Evolutionary conservation across 1,140 invertebrate genomes (phyloP).

Genomic region (Drosophila punjabiensis): DNA sequence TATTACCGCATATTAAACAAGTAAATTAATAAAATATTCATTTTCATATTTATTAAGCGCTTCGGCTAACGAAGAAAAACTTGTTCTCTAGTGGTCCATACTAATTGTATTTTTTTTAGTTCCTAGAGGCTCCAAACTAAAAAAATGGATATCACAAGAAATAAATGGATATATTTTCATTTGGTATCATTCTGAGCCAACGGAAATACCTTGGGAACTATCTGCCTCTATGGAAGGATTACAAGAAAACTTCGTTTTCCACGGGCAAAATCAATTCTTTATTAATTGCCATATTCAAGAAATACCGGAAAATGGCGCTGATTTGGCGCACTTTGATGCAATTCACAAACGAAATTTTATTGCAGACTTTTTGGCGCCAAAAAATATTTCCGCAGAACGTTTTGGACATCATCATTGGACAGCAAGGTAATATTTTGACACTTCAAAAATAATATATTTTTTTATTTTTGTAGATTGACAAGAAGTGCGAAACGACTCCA

Average conservation of each 20-base stretch:
- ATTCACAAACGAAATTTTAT: slow-evolving; percentile 90
- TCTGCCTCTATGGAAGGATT: slow-evolving; percentile 87
- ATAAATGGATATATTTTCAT: slow-evolving; percentile 91
- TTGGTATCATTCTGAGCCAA: slow-evolving; percentile 93
- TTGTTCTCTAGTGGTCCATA: not conserved
- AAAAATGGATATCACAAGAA: slow-evolving; percentile 89
- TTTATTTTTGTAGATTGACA: no score
- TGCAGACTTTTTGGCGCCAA: slow-evolving; percentile 82
- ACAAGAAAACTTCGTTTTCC: slow-evolving; percentile 88
- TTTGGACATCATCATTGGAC: slow-evolving; percentile 68
- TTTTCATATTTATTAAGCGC: not conserved
- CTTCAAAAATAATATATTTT: no score
- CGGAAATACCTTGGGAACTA: slow-evolving; percentile 90
- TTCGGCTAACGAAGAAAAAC: not conserved
- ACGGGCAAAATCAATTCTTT: slow-evolving; percentile 92
- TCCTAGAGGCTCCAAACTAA: slow-evolving; percentile 88
- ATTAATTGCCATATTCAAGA: slow-evolving; percentile 93
- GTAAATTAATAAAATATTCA: no score
- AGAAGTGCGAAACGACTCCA: no score
- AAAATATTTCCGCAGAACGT: slow-evolving; percentile 12
- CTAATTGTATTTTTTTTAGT: slow-evolving; percentile 26
- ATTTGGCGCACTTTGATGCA: slow-evolving; percentile 91
- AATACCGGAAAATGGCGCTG: slow-evolving; percentile 96
- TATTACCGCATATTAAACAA: no score
- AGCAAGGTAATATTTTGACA: slow-evolving; percentile 55